Evolutionary conservation across 2,797 vertebrate genomes (phyloP).

Genomic region (Sebastes umbrosus): DNA sequence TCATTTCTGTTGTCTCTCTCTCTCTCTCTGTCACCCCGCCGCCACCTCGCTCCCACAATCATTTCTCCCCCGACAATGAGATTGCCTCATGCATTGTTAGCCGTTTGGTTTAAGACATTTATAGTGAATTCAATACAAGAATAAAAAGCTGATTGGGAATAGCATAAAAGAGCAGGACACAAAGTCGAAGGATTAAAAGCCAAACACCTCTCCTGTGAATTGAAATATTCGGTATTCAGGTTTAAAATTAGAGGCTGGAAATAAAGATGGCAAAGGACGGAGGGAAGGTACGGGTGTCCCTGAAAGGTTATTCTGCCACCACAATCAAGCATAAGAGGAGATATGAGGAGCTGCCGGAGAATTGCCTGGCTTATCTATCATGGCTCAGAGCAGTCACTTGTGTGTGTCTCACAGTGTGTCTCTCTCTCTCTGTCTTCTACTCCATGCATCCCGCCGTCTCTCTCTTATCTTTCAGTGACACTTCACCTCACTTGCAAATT

Average conservation of each 20-base stretch:
- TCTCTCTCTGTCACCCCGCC: not conserved
- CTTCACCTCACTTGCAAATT: conserved; percentile 37
- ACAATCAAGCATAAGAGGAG: conserved; percentile 31
- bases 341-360: conserved; percentile 22
- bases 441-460: not conserved
- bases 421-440: conserved; percentile 9
- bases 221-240: conserved; percentile 1
- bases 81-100: not conserved
- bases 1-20: conserved; percentile 14
- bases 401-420: conserved; percentile 1
- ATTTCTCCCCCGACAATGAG: not conserved
- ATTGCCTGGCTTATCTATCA: conserved; percentile 52
- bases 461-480: conserved; percentile 48
- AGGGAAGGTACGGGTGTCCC: not conserved
- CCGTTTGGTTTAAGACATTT: not conserved
- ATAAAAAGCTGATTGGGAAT: conserved; percentile 7
- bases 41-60: not conserved
- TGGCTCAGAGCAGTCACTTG: conserved; percentile 35
- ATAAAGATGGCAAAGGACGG: not conserved
- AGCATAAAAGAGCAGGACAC: not conserved
- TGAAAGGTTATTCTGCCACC: conserved; percentile 42
- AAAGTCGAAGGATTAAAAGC: not conserved
- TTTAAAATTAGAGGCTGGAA: conserved; percentile 11
- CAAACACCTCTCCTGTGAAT: not conserved
- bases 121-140: conserved; percentile 2